These are phyloP conservation scores for Coremacera marginata DNA, from an alignment of 2,888 invertebrate species.

Conservation along the genomic window DNA sequence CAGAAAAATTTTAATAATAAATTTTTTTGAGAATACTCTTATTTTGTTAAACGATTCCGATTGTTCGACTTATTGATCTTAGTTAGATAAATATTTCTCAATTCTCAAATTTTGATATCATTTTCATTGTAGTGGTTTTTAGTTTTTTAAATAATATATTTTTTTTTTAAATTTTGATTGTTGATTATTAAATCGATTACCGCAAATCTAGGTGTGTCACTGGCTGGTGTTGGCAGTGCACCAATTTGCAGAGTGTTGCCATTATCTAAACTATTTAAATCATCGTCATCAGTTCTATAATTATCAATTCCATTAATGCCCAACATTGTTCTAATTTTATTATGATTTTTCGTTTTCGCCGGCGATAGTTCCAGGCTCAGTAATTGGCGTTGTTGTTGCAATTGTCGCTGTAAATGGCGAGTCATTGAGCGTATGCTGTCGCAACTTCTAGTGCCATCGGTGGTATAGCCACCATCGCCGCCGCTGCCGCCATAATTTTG, in stretches of 20 bases:
- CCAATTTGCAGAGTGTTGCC: constrained; percentile 68
- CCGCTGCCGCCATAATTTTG: constrained; percentile 40
- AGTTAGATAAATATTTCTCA: neutral
- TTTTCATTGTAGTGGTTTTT: constrained; percentile 1
- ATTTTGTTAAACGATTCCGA: neutral
- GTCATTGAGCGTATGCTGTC: constrained; percentile 69
- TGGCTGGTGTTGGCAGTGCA: constrained; percentile 70
- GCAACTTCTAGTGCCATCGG: constrained; percentile 63
- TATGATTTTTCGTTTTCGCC: constrained; percentile 67
- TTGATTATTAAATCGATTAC: constrained; percentile 58
- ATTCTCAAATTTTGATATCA: constrained; percentile 25
- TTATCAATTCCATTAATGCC: constrained; percentile 67
- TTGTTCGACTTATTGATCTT: no score
- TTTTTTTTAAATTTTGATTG: constrained; percentile 38
- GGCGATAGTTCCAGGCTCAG: constrained; percentile 69
- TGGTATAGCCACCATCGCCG: constrained; percentile 40
- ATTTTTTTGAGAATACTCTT: neutral
- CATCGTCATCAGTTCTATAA: constrained; percentile 60
- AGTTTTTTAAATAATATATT: neutral
- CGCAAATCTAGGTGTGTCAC: constrained; percentile 70
- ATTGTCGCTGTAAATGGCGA: constrained; percentile 69
- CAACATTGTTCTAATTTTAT: constrained; percentile 68
- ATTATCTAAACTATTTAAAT: constrained; percentile 64
- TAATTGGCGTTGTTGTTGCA: constrained; percentile 69
- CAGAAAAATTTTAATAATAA: constrained; percentile 1